These are phyloP conservation scores for Argentina silus DNA, from an alignment of 2,797 vertebrate genomes.

Conservation along the genomic window DNA sequence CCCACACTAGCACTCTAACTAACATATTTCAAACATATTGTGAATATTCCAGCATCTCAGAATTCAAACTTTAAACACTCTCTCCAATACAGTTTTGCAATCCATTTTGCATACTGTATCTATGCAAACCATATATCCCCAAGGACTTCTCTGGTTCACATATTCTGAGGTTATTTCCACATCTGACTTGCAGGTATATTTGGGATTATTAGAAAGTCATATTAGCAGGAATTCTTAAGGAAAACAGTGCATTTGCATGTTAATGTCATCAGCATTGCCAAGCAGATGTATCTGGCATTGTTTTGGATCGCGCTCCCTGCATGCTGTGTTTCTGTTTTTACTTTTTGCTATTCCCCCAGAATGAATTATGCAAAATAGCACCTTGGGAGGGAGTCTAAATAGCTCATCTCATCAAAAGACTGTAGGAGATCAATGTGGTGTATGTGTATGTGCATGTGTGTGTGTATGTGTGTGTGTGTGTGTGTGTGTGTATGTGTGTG, in stretches of 20 bases:
- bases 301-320: conserved; percentile 62
- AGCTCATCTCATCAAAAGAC: conserved; percentile 78
- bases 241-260: conserved; percentile 69
- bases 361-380: conserved; percentile 80
- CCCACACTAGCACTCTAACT: background rate
- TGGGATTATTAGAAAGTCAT: conserved; percentile 61
- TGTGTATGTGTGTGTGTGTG: conserved; percentile 6
- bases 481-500: background rate
- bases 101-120: background rate
- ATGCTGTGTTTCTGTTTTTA: conserved; percentile 71
- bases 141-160: background rate
- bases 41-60: background rate
- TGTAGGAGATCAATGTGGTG: conserved; percentile 76
- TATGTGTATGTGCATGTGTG: conserved; percentile 43
- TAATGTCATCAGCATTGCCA: conserved; percentile 59
- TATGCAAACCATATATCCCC: background rate
- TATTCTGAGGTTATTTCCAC: conserved; percentile 29
- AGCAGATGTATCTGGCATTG: conserved; percentile 55
- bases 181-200: conserved; percentile 47
- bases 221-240: conserved; percentile 43
- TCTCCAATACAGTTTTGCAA: no score
- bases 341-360: conserved; percentile 64
- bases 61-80: no score
- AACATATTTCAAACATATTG: background rate
- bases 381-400: conserved; percentile 77